Conservation (phyloP, 2,888 invertebrate genomes). For the Drosophila pseudotakahashii region DNA sequence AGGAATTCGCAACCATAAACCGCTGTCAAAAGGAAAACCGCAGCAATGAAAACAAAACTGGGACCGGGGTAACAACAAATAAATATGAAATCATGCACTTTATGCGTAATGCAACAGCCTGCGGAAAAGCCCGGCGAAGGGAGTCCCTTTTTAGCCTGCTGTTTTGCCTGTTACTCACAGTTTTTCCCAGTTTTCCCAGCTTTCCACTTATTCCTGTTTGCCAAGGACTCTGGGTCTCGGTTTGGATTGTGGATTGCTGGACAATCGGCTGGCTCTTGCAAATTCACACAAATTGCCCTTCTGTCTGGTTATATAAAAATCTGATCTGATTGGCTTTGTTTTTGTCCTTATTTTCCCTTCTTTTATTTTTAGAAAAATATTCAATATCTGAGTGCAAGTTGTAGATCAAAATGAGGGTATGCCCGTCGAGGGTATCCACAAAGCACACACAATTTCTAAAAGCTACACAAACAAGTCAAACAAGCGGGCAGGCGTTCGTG, state of each 20-base stretch:
- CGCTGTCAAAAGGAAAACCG: slow-evolving; percentile 36
- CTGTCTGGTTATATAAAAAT: slow-evolving; percentile 3
- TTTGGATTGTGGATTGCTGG: slow-evolving; percentile 11
- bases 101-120: slow-evolving; percentile 57
- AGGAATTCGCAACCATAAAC: slow-evolving; percentile 36
- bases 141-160: slow-evolving; percentile 2
- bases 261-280: neutral
- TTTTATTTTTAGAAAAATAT: neutral
- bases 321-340: neutral
- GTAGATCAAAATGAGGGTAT: slow-evolving; percentile 3
- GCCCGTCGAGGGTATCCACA: slow-evolving; percentile 28
- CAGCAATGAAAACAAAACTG: slow-evolving; percentile 48
- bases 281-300: slow-evolving; percentile 11
- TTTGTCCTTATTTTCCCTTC: no score
- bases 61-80: slow-evolving; percentile 48
- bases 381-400: slow-evolving; percentile 9
- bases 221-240: neutral
- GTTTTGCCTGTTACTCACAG: no score
- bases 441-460: slow-evolving; percentile 65
- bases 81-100: slow-evolving; percentile 69
- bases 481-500: slow-evolving; percentile 52
- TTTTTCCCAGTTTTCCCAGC: neutral
- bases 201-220: neutral
- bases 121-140: slow-evolving; percentile 11
- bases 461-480: slow-evolving; percentile 40